phyloP scores from a whole-genome alignment of 2,797 vertebrate species.

The Okamejei kenojei region DNA sequence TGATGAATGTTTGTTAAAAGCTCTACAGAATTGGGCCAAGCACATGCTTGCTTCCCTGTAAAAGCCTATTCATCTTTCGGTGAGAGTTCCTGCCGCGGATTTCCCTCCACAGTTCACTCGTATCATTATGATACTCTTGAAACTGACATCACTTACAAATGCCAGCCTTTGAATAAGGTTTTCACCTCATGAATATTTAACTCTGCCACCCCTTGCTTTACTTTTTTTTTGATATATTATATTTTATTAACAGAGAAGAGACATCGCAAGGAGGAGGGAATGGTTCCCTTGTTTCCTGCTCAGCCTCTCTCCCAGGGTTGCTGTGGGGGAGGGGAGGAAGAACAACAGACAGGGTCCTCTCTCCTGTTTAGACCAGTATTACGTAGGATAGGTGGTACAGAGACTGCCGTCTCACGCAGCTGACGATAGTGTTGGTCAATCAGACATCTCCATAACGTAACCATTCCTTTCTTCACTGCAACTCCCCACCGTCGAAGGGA shows the following conservation, averaged over 20 bases:
- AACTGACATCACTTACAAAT: neutral
- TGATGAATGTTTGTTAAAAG: neutral
- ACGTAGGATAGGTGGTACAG: neutral
- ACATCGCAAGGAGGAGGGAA: neutral
- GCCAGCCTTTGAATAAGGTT: neutral
- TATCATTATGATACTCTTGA: too few species aligned
- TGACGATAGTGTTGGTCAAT: too few species aligned
- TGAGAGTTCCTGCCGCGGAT: too few species aligned
- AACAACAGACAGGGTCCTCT: too few species aligned
- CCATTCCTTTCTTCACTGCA: neutral
- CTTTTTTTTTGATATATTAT: neutral
- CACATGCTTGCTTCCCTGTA: neutral
- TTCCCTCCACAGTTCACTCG: neutral
- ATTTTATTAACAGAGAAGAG: neutral
- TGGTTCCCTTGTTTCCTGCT: neutral
- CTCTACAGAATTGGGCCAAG: neutral
- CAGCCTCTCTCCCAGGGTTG: neutral
- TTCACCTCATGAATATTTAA: neutral
- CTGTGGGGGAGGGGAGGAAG: too few species aligned
- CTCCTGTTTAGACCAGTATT: too few species aligned
- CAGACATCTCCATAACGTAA: neutral
- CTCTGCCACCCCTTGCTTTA: neutral
- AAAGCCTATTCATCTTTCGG: neutral
- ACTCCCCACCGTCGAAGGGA: too few species aligned
- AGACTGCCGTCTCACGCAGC: neutral